Evolutionary conservation across 2,888 invertebrate species (phyloP).

Genomic region (Dolichomitus sp.): DNA sequence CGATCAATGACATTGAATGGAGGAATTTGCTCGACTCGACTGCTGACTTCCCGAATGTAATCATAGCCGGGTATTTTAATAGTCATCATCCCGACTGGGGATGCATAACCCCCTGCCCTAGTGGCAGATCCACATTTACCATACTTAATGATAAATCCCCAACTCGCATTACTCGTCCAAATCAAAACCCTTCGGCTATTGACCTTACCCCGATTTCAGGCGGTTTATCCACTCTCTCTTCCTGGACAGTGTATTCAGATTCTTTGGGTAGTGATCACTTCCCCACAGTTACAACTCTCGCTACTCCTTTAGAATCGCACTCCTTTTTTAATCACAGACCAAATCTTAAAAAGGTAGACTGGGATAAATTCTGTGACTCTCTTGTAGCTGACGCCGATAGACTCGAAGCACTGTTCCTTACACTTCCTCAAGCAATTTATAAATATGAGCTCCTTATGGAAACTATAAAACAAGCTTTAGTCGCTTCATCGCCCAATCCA

Average conservation of each 20-base stretch:
- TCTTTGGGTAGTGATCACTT: background rate
- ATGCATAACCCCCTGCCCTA: background rate
- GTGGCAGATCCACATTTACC: background rate
- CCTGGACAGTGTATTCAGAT: background rate
- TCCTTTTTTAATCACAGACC: background rate
- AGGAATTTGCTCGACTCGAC: conserved; percentile 14
- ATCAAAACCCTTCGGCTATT: background rate
- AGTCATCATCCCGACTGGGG: background rate
- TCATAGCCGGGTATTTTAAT: background rate
- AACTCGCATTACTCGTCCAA: background rate
- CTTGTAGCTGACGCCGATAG: background rate
- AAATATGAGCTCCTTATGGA: too few relatives aligned
- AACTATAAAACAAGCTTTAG: too few relatives aligned
- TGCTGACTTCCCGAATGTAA: background rate
- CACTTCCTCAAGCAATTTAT: background rate
- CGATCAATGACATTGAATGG: background rate
- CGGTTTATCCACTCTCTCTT: background rate
- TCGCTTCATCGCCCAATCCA: too few relatives aligned
- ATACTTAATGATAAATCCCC: background rate
- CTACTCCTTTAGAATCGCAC: background rate
- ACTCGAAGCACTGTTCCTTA: background rate
- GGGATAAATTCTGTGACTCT: background rate
- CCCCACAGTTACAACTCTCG: background rate
- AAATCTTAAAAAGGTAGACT: background rate
- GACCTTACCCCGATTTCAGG: background rate